Evolutionary conservation across 2,797 vertebrate genomes (phyloP).

Genomic region (Champsocephalus gunnari): DNA sequence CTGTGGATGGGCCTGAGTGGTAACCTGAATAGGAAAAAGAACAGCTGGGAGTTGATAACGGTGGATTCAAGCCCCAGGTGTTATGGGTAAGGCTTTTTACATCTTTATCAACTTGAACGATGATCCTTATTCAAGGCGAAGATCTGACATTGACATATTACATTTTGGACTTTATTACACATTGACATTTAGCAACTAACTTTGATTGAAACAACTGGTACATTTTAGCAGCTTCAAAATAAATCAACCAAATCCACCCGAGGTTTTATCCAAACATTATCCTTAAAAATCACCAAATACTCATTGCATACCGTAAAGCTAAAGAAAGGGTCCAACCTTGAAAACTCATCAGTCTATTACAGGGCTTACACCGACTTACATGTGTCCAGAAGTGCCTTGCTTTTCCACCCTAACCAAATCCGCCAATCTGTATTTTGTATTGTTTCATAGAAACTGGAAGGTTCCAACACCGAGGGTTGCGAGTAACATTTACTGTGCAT

Average conservation of each 20-base stretch:
- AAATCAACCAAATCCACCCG: too few species aligned
- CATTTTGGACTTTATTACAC: not conserved
- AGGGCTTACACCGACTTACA: not conserved
- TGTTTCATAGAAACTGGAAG: not conserved
- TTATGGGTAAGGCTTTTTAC: not conserved
- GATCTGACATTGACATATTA: not conserved
- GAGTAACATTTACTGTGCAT: too few species aligned
- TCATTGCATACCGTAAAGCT: too few species aligned
- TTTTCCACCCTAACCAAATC: not conserved
- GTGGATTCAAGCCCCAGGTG: fast-evolving
- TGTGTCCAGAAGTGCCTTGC: not conserved
- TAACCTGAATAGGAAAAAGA: fast-evolving
- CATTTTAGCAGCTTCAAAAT: too few species aligned
- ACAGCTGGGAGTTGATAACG: fast-evolving
- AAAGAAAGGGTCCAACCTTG: not conserved
- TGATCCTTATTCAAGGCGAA: not conserved
- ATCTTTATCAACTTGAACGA: not conserved
- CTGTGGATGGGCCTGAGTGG: not conserved
- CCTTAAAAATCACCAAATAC: too few species aligned
- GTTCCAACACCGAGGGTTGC: fast-evolving
- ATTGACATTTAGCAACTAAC: too few species aligned
- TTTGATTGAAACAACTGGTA: too few species aligned
- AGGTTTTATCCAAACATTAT: too few species aligned
- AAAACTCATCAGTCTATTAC: not conserved
- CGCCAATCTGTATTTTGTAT: not conserved